Conservation (phyloP, 2,797 vertebrate genomes). For the Myotis planiceps region DNA sequence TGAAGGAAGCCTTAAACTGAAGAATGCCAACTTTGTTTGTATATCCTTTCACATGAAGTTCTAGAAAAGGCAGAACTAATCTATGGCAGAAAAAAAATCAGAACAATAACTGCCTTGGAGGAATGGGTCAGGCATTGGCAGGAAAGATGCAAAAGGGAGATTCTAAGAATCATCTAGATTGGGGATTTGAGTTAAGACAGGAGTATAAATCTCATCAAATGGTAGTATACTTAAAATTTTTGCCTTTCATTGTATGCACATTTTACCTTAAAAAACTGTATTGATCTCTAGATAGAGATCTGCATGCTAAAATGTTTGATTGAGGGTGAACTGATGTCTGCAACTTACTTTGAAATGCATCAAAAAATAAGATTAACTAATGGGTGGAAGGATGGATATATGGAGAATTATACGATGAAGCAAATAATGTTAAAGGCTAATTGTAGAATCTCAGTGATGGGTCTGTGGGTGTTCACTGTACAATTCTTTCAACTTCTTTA, state of each 20-base stretch:
- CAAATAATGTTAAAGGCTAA: neutral
- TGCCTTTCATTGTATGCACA: neutral
- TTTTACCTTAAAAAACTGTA: neutral
- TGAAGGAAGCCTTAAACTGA: neutral
- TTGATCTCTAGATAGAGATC: neutral
- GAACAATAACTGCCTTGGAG: neutral
- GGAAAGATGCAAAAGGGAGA: neutral
- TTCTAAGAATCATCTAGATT: neutral
- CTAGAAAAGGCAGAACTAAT: conserved; percentile 3
- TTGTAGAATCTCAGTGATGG: neutral
- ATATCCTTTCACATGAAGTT: neutral
- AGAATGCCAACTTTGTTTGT: neutral
- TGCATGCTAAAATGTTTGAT: neutral
- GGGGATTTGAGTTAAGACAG: neutral
- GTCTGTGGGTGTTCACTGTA: neutral
- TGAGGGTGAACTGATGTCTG: neutral
- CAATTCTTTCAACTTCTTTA: neutral
- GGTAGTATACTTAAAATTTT: neutral
- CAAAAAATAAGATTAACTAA: neutral
- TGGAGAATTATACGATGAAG: neutral
- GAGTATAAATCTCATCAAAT: neutral
- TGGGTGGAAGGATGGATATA: neutral
- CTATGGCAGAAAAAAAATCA: neutral
- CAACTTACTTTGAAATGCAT: neutral
- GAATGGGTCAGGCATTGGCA: neutral